These are phyloP conservation scores for Lathronympha strigana DNA, from an alignment of 2,888 invertebrate species.

Conservation along the genomic window DNA sequence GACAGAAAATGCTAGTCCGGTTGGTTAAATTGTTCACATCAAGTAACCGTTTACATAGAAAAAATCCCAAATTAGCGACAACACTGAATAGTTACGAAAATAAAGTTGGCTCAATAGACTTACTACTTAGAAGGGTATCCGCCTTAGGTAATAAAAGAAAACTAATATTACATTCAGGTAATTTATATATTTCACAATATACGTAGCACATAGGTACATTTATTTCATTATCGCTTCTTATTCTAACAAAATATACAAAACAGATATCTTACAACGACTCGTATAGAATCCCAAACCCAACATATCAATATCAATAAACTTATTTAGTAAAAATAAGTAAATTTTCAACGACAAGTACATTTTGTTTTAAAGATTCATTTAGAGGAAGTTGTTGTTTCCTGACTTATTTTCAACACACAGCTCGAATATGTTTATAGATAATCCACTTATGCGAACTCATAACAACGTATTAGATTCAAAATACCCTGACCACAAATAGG, in stretches of 20 bases:
- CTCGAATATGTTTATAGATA: not conserved
- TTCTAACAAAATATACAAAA: constrained; percentile 38
- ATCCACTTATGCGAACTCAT: not conserved
- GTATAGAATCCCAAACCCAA: not conserved
- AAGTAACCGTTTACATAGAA: no score
- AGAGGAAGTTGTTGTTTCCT: not conserved
- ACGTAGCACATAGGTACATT: constrained; percentile 16
- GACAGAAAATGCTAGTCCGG: no score
- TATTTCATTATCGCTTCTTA: constrained; percentile 4
- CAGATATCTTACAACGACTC: constrained; percentile 11
- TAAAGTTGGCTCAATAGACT: no score
- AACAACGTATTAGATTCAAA: not conserved
- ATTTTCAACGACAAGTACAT: not conserved
- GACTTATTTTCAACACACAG: no score
- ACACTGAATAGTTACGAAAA: no score
- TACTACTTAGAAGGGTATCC: not conserved
- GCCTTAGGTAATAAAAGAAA: not conserved
- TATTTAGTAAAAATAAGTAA: not conserved
- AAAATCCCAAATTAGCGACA: no score
- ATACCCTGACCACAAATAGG: constrained; percentile 8
- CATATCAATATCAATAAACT: no score
- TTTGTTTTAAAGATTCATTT: not conserved
- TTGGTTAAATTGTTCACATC: no score
- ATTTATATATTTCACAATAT: constrained; percentile 27
- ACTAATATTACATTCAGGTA: not conserved